Evolutionary conservation across 1,140 invertebrate genomes (phyloP).

Genomic region (Aphaenogaster rudis): DNA sequence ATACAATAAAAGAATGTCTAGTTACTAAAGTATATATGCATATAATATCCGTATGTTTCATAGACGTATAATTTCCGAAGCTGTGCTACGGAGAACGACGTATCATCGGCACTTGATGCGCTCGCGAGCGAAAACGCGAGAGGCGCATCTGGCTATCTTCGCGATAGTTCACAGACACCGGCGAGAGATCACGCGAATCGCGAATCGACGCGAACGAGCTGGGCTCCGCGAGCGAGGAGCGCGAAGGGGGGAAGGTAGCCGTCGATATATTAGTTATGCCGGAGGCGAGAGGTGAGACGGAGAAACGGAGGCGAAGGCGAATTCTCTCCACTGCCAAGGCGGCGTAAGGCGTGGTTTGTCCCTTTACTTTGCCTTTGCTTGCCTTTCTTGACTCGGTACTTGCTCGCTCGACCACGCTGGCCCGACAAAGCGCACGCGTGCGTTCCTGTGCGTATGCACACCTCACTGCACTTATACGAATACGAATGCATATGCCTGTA

Average conservation of each 20-base stretch:
- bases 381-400: slow-evolving; percentile 59
- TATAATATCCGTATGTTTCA: not conserved
- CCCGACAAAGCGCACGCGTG: slow-evolving; percentile 34
- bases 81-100: not conserved
- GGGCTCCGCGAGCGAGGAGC: slow-evolving; percentile 1
- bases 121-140: slow-evolving; percentile 48
- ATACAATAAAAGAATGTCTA: not conserved
- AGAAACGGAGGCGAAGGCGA: slow-evolving; percentile 71
- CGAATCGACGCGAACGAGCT: slow-evolving; percentile 54
- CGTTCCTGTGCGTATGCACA: slow-evolving; percentile 48
- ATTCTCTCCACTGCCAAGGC: slow-evolving; percentile 74
- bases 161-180: slow-evolving; percentile 49
- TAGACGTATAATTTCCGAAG: not conserved
- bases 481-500: not conserved
- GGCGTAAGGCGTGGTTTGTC: slow-evolving; percentile 76
- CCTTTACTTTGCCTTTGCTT: slow-evolving; percentile 76
- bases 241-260: slow-evolving; percentile 17
- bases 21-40: not conserved
- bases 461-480: not conserved
- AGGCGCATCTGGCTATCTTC: slow-evolving; percentile 52
- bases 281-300: slow-evolving; percentile 68
- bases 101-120: slow-evolving; percentile 36
- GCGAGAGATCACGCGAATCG: slow-evolving; percentile 63
- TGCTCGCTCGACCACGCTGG: slow-evolving; percentile 1
- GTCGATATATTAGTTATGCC: slow-evolving; percentile 77